Base-by-base conservation (phyloP, 2,888 invertebrate genomes). In the Rhagonycha fulva region DNA sequence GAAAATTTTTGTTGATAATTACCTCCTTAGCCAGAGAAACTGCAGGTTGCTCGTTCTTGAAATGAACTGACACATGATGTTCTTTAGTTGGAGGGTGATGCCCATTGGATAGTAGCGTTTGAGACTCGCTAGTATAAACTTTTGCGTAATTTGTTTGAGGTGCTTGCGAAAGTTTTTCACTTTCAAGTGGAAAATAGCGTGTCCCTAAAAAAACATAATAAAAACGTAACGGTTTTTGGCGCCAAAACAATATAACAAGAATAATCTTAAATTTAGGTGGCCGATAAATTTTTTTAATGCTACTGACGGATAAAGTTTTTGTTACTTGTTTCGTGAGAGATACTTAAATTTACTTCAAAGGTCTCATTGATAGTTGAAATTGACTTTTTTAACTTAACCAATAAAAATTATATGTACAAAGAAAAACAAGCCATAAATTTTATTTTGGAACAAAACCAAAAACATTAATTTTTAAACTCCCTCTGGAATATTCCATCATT, bases 161-260 rank as follows among this genome's bases (percentile, higher is more conserved):
- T 71, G 80, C 72, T 72, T 76, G 72, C 67, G 77, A 77, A 47
- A 47, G 47, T 69, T 80, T 79, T 75, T 80, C 79, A 62, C 71
- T 75, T 70, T 80, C 80, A 47, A 71, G 47, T 68, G 82, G 80
- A 76, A 81, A 82, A 74, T 82, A 81, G 71, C 82, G 78, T 62
- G 81, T 81, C 47, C 82, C 82, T 82, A 68, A 60, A 77, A 74
- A 19, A 69, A 47, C 28, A 30, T 28, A 32, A 47, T 47, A 47
- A 47, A 47, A 47, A 2, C 47, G 47, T 47, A 47, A 47, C 47
- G 47, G 47, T 47, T 47, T 47, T 47, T 47, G 47, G 47, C 47
- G 47, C 47, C 47, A 47, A 47, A 47, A 47, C n/a, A 12, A 32
- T 32, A 5, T n/a, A 47, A 47, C n/a, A 47, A 47, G 2, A 47